These are phyloP conservation scores for Aegithalos caudatus DNA, from an alignment of 2,113 vertebrate genomes.

Conservation along the genomic window DNA sequence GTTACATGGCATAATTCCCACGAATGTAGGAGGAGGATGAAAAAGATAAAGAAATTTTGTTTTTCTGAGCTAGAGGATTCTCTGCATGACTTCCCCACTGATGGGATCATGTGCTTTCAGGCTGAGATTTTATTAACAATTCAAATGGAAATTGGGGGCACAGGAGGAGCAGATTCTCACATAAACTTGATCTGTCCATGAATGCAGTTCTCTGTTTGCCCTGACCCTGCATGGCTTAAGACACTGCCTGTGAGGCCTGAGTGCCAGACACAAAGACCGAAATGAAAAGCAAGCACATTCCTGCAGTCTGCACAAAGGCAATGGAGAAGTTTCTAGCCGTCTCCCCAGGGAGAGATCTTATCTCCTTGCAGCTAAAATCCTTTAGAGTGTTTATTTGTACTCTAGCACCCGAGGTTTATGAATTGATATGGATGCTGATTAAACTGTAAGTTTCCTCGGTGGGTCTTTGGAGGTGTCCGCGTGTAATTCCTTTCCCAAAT, in stretches of 20 bases:
- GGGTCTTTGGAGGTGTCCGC: background rate
- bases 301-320: constrained; percentile 81
- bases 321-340: constrained; percentile 70
- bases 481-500: background rate
- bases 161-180: constrained; percentile 93
- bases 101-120: constrained; percentile 86
- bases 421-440: constrained; percentile 50
- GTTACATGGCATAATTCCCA: constrained; percentile 78
- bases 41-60: constrained; percentile 82
- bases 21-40: constrained; percentile 72
- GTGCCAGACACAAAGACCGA: constrained; percentile 82
- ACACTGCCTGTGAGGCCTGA: constrained; percentile 83
- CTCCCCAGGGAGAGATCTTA: constrained; percentile 79
- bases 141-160: constrained; percentile 98
- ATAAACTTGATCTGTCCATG: constrained; percentile 98
- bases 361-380: constrained; percentile 71
- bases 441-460: constrained; percentile 23
- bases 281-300: constrained; percentile 87
- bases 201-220: constrained; percentile 93
- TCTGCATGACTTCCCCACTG: constrained; percentile 85
- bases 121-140: constrained; percentile 91
- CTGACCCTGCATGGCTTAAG: constrained; percentile 88
- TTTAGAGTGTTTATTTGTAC: constrained; percentile 74
- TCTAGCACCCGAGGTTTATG: constrained; percentile 62
- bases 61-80: constrained; percentile 78